phyloP scores from a whole-genome alignment of 2,888 invertebrate genomes.

The Caradrina clavipalpis region DNA sequence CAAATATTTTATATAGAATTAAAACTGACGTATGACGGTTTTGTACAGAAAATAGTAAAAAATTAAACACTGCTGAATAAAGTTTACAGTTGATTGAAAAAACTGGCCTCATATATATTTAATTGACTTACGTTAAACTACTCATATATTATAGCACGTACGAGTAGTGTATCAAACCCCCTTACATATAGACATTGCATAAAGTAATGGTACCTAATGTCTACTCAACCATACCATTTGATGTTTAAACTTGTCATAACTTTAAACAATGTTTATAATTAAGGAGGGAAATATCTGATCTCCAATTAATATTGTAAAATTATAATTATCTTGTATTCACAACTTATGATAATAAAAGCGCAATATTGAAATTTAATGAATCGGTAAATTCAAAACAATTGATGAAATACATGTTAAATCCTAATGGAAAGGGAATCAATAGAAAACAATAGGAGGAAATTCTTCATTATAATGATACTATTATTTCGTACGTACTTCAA shows the following conservation, averaged over 20 bases:
- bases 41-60: neutral
- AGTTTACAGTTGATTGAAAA: neutral
- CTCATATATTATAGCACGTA: slow-evolving; percentile 15
- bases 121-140: neutral
- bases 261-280: neutral
- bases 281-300: slow-evolving; percentile 40
- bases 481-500: slow-evolving; percentile 32
- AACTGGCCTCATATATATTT: neutral
- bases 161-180: slow-evolving; percentile 3
- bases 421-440: slow-evolving; percentile 4
- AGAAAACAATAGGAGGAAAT: neutral
- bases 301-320: slow-evolving; percentile 30
- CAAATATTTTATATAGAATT: neutral
- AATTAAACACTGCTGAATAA: neutral
- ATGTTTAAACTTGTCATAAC: too few relatives aligned
- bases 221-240: too few relatives aligned
- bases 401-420: slow-evolving; percentile 4
- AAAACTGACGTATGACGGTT: neutral
- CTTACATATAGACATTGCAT: neutral
- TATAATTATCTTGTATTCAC: slow-evolving; percentile 32
- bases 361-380: slow-evolving; percentile 22
- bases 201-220: neutral
- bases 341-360: slow-evolving; percentile 10
- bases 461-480: slow-evolving; percentile 3
- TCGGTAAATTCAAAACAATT: neutral